phyloP scores from a whole-genome alignment of 2,888 invertebrate species.

The Apamea anceps region DNA sequence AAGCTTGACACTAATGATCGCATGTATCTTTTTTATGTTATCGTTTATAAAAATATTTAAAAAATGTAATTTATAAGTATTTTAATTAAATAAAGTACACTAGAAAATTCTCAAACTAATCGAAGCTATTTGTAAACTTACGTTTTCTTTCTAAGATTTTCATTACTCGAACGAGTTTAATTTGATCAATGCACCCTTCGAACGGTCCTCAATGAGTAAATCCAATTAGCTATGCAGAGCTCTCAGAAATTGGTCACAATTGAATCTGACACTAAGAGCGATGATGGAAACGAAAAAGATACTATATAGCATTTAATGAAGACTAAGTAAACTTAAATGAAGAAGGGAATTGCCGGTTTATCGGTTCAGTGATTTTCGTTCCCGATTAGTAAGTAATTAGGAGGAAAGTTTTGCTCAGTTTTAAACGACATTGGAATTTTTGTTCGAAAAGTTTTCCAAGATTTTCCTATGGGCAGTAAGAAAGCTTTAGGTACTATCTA shows the following conservation, averaged over 20 bases:
- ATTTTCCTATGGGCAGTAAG: background rate
- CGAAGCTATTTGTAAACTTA: background rate
- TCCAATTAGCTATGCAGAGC: constrained; percentile 36
- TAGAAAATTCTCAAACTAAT: background rate
- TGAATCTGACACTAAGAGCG: constrained; percentile 30
- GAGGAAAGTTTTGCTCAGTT: background rate
- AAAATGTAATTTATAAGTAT: too few relatives aligned
- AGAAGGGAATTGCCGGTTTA: constrained; percentile 1
- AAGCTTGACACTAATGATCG: too few relatives aligned
- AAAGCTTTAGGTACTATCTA: background rate
- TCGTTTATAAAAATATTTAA: too few relatives aligned
- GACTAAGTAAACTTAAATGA: background rate
- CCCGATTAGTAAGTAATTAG: background rate
- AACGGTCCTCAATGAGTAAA: constrained; percentile 2
- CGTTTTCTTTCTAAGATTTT: constrained; percentile 7
- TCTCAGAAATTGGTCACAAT: constrained; percentile 21
- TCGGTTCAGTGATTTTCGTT: constrained; percentile 2
- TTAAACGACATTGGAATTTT: background rate
- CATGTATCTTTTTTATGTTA: too few relatives aligned
- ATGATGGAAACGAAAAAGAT: background rate
- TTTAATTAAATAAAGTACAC: too few relatives aligned
- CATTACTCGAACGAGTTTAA: constrained; percentile 31
- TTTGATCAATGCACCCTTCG: constrained; percentile 37
- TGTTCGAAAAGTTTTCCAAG: background rate
- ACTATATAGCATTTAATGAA: background rate